Evolutionary conservation across 2,888 invertebrate species (phyloP), one percentile per base, ranked within the genome.

Genomic region (Ceraclea dissimilis): DNA sequence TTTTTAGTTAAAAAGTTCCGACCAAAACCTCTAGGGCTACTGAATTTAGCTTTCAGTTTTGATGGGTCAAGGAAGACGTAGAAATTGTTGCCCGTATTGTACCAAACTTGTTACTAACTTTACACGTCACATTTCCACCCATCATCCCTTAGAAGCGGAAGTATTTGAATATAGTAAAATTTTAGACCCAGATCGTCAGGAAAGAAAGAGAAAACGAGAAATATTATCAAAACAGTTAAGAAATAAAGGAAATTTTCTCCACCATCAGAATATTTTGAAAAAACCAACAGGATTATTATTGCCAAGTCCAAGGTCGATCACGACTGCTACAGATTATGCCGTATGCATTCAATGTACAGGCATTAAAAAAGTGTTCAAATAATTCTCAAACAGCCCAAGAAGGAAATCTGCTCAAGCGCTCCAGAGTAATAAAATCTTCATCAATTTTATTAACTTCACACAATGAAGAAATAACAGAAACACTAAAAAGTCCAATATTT

Each of bases 161-260:
- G 51, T 51, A 20, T 34, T 51, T 13, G 51, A 51, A 51, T 51
- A 51, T 34, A 34, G 31, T 18, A 18, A 39, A 51, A 51, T 51
- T 18, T n/a, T 51, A n/a, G 51, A 51, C 31, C 39, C 51, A 18
- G 19, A 51, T 31, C 39, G 33, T 4, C 2, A 20, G 34, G 51
- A 51, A 34, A 51, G 51, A n/a, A 51, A 51, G 34, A 17, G 51
- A 51, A 51, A 39, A 11, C 51, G 51, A n/a, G 51, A 51, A 51
- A 18, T 51, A 34, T n/a, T 51, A 34, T 51, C 51, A 19, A 33
- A 21, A n/a, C 16, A 51, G 31, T 31, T 51, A 10, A 33, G 51
- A 39, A 51, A 51, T 39, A 51, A 39, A 21, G 51, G 51, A 8
- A 51, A 51, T 16, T 51, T 31, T 8, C 20, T 51, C 1, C 44